Evolutionary conservation across 2,113 vertebrate genomes (phyloP), one percentile per base, ranked within the genome.

Genomic region (Oenanthe oenanthe): DNA sequence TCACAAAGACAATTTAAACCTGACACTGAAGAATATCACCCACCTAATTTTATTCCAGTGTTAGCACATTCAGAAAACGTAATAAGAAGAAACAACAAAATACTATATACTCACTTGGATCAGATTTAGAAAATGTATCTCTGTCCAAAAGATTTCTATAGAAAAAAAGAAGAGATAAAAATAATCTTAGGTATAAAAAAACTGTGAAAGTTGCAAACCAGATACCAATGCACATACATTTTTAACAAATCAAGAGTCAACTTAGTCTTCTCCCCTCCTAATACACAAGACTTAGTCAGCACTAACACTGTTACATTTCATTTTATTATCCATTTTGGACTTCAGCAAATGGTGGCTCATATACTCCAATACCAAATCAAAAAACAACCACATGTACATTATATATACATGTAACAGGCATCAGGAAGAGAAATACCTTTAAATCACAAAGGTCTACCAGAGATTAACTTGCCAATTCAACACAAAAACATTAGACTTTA

Each of bases 71-170:
- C 70, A n/a, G 29, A 82, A 83, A 34, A 79, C 3, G 4, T 11
- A 13, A 75, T n/a, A 36, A 79, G 10, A 71, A 89, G 34, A 70
- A 85, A 78, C 57, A 95, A 71, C 95, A 97, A 97, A 95, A 95
- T 65, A 80, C 53, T 78, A 45, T 60, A 76, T 97, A 98, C 99
- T 99, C 98, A 99, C 99, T 99, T 50, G 99, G 99, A 98, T 99
- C 99, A 74, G 99, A 99, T 97, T 99, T 99, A 96, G 99, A 99
- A 98, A 99, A 99, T 4, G 99, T 99, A 96, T 99, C 99, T 97
- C 98, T 98, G 97, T 99, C 99, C 96, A 99, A 98, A 95, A 98
- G 98, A 95, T 98, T 98, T 95, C 98, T 98, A 96, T 95, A 56
- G 73, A 95, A 93, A 85, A 75, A 68, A 68, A 79, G 8, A 62